Conservation (phyloP, 2,888 invertebrate genomes). For the Tinea trinotella region DNA sequence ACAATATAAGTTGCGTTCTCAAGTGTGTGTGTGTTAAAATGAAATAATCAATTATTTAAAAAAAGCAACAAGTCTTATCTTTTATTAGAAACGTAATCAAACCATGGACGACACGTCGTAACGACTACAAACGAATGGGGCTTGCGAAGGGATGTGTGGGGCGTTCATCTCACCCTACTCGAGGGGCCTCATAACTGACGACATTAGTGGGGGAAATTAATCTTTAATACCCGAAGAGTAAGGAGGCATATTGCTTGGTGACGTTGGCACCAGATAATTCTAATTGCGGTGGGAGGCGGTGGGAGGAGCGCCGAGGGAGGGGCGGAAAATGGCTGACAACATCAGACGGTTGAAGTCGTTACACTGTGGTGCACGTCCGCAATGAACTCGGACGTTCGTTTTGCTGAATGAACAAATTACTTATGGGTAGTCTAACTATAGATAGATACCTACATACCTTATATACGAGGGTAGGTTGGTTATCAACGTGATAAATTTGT, state of each 20-base stretch:
- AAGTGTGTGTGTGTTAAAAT: no score
- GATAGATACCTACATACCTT: not conserved
- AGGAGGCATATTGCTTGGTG: slow-evolving; percentile 49
- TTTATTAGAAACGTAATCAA: not conserved
- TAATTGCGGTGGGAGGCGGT: slow-evolving; percentile 62
- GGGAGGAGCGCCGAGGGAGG: slow-evolving; percentile 61
- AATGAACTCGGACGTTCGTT: not conserved
- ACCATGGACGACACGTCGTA: not conserved
- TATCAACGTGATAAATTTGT: no score
- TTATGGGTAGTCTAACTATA: no score
- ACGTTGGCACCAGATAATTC: slow-evolving; percentile 41
- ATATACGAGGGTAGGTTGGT: no score
- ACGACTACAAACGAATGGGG: not conserved
- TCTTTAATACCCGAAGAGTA: slow-evolving; percentile 52
- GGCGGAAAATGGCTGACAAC: slow-evolving; percentile 50
- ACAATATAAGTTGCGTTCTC: no score
- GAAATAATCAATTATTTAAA: no score
- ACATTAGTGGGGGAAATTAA: slow-evolving; percentile 42
- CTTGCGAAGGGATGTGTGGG: not conserved
- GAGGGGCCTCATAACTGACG: not conserved
- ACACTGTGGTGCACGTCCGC: slow-evolving; percentile 30
- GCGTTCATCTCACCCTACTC: slow-evolving; percentile 40
- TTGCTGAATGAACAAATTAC: not conserved
- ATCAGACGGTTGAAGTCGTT: slow-evolving; percentile 7
- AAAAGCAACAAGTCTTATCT: not conserved